Conservation (phyloP, 2,113 vertebrate genomes). For the Leiothrix lutea region DNA sequence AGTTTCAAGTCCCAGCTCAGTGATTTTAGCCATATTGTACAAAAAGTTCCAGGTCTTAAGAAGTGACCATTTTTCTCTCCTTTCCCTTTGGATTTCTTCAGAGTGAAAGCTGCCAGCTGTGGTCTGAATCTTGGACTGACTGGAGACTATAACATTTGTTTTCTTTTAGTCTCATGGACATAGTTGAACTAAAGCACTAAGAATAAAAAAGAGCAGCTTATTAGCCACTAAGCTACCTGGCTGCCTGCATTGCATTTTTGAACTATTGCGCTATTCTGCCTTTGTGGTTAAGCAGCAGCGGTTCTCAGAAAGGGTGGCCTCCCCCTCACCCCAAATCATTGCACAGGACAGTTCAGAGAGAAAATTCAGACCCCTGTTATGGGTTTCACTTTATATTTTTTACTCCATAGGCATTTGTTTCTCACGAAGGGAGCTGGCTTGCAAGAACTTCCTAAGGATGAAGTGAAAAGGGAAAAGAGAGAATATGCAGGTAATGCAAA, state of each 20-base stretch:
- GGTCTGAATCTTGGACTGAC: constrained; percentile 8
- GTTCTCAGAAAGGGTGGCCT: not conserved
- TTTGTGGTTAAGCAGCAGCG: not conserved
- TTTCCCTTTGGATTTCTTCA: not conserved
- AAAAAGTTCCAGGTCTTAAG: not conserved
- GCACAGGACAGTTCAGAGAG: not conserved
- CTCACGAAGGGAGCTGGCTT: constrained; percentile 52
- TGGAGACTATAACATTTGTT: constrained; percentile 38
- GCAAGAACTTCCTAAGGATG: not conserved
- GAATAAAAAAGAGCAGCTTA: not conserved
- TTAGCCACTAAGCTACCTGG: constrained; percentile 54
- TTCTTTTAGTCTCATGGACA: constrained; percentile 45
- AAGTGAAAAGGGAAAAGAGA: not conserved
- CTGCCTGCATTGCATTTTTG: constrained; percentile 36
- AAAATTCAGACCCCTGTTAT: not conserved
- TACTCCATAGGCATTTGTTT: constrained; percentile 58
- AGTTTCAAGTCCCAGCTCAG: not conserved
- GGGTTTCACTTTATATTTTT: not conserved
- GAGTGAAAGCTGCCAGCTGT: constrained; percentile 28
- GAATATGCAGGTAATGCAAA: constrained; percentile 25
- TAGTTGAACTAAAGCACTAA: constrained; percentile 4
- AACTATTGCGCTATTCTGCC: not conserved
- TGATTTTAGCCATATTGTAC: not conserved
- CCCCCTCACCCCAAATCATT: not conserved
- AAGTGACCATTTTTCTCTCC: not conserved